Base-by-base conservation (phyloP, 2,888 invertebrate species). In the Teleiodes luculella region DNA sequence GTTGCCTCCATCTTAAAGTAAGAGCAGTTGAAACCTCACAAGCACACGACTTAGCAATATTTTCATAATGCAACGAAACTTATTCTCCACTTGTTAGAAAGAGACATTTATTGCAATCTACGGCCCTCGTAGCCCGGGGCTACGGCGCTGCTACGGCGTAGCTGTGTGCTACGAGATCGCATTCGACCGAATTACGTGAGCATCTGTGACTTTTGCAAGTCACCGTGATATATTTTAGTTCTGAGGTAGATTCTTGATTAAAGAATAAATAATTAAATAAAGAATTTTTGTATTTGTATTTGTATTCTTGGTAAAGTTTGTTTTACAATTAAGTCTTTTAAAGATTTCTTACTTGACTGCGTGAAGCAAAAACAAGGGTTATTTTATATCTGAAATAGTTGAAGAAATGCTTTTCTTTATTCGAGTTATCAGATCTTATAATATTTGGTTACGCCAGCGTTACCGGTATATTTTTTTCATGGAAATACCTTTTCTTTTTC, bases 31-130 rank as follows among this genome's bases (percentile, higher is more conserved):
- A 43, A 43, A 43, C 24, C 43, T 43, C 43, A 43, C 24, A 35
- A 48, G 28, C 33, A 33, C 13, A 30, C 46, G 35, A 35, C 33
- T 35, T 20, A 39, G 31, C 51, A 31, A 31, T 41, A 30, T 41
- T 41, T 51, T 31, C 39, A 51, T 51, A 51, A 51, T 54, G 37
- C 30, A 46, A 10, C 41, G 39, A 52, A 55, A 55, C 52, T 52
- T 52, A 51, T 51, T 28, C 47, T 18, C 8, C 13, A 43, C 11
- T 45, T 36, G 56, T 49, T 35, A 4, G 53, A 14, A 37, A 55
- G 47, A 41, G 56, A 57, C 56, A 57, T 50, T 57, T 57, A 57
- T 57, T 57, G 56, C 56, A 47, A 56, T 53, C 51, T 57, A 53
- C 35, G 16, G 52, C 48, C 49, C 14, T 39, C 53, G 51, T 57